Conservation (phyloP, 2,888 invertebrate species). For the Pollenia griseotomentosa region DNA sequence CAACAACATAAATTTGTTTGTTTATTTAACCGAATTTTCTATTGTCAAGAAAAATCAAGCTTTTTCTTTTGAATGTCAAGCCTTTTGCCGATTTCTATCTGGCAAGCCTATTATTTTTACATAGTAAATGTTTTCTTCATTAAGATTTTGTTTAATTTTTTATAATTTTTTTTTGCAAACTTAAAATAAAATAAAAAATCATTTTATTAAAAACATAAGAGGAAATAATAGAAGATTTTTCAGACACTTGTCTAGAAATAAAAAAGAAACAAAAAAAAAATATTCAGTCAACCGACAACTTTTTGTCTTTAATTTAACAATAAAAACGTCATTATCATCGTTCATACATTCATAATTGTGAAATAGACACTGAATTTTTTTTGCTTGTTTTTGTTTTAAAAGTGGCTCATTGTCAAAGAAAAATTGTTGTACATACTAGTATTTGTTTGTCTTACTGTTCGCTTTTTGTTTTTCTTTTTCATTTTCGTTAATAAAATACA, state of each 20-base stretch:
- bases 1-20: too few relatives aligned
- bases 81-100: too few relatives aligned
- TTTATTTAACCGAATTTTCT: too few relatives aligned
- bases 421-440: neutral
- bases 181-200: slow-evolving; percentile 8
- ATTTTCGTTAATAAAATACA: slow-evolving; percentile 53
- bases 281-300: neutral
- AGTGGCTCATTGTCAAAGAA: slow-evolving; percentile 59
- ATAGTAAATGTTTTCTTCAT: too few relatives aligned
- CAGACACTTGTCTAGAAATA: slow-evolving; percentile 44
- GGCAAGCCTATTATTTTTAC: too few relatives aligned
- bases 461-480: slow-evolving; percentile 12
- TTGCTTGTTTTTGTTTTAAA: slow-evolving; percentile 28
- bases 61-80: too few relatives aligned
- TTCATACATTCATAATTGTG: slow-evolving; percentile 23
- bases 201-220: slow-evolving; percentile 7
- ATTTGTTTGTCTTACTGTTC: neutral
- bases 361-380: slow-evolving; percentile 21
- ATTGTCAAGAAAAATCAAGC: too few relatives aligned
- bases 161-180: neutral
- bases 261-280: slow-evolving; percentile 19
- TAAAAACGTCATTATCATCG: slow-evolving; percentile 14
- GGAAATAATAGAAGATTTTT: slow-evolving; percentile 10
- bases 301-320: slow-evolving; percentile 28
- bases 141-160: slow-evolving; percentile 6